Evolutionary conservation across 2,113 vertebrate genomes (phyloP).

Genomic region (Cephalopholis sonnerati): DNA sequence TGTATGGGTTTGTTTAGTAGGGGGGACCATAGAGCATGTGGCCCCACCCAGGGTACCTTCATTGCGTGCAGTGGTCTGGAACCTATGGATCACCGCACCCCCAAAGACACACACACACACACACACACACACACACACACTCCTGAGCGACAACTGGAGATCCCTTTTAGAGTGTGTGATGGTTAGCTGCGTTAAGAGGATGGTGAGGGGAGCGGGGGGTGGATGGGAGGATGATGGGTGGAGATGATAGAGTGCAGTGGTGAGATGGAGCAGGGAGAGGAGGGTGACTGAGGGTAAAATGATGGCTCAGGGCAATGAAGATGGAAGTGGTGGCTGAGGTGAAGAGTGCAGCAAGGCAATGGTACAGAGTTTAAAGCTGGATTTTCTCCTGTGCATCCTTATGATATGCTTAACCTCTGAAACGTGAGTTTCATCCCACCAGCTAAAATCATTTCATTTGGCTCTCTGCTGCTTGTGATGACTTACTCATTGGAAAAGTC

Average conservation of each 20-base stretch:
- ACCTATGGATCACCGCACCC: constrained; percentile 30
- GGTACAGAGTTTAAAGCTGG: constrained; percentile 21
- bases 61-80: constrained; percentile 63
- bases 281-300: constrained; percentile 44
- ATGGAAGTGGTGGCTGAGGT: constrained; percentile 38
- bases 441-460: not conserved
- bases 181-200: constrained; percentile 59
- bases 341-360: constrained; percentile 20
- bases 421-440: constrained; percentile 2
- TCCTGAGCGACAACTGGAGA: constrained; percentile 34
- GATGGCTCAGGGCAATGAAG: constrained; percentile 49
- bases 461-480: not conserved
- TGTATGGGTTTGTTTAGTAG: constrained; percentile 9
- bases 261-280: constrained; percentile 35
- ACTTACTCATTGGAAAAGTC: not conserved
- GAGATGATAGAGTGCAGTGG: constrained; percentile 41
- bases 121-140: constrained; percentile 17
- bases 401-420: constrained; percentile 31
- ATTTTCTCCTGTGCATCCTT: constrained; percentile 21
- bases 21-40: constrained; percentile 37
- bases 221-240: constrained; percentile 11
- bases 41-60: constrained; percentile 50
- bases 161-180: constrained; percentile 32
- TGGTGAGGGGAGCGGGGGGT: constrained; percentile 18
- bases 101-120: constrained; percentile 3